phyloP scores from a whole-genome alignment of 2,797 vertebrate genomes.

The Columba guinea region DNA sequence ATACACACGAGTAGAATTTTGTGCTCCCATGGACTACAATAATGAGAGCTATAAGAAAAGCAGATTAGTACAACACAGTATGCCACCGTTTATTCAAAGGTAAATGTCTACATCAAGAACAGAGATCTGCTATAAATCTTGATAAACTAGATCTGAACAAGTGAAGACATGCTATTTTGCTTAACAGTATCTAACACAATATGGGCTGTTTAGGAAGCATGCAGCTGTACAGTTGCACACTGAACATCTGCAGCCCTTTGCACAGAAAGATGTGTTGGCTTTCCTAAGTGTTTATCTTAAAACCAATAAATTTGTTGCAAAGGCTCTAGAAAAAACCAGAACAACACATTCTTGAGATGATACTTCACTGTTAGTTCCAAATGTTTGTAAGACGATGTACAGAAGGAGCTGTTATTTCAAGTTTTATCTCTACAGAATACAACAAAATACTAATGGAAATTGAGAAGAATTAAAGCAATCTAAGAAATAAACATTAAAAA shows the following conservation, averaged over 20 bases:
- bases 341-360: not conserved
- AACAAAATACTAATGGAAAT: not conserved
- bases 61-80: not conserved
- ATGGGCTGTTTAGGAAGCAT: not conserved
- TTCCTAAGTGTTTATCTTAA: not conserved
- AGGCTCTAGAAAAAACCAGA: not conserved
- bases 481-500: not conserved
- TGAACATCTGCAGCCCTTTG: not conserved
- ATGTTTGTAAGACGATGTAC: not conserved
- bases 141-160: not conserved
- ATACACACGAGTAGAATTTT: not conserved
- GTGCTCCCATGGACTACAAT: not conserved
- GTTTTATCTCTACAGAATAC: not conserved
- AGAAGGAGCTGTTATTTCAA: not conserved
- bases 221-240: not conserved
- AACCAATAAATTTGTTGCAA: not conserved
- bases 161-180: not conserved
- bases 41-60: not conserved
- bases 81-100: not conserved
- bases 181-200: not conserved
- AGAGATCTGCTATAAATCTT: not conserved
- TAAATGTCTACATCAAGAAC: not conserved
- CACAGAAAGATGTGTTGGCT: not conserved
- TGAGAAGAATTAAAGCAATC: not conserved
- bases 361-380: not conserved